phyloP scores from a whole-genome alignment of 2,113 vertebrate genomes.

The Hemicordylus capensis region DNA sequence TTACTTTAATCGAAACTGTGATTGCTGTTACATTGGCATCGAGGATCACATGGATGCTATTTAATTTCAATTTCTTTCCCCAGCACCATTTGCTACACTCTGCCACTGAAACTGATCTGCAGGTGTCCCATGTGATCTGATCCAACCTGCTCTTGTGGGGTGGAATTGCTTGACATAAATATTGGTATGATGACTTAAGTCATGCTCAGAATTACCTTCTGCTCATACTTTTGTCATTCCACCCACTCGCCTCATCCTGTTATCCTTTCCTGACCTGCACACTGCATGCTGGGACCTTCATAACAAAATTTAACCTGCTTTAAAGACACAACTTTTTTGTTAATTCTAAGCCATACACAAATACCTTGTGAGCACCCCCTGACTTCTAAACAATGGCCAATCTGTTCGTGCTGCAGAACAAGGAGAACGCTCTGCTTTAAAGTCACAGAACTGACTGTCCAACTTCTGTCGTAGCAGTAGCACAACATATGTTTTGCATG shows the following conservation, averaged over 20 bases:
- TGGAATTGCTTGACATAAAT: not conserved
- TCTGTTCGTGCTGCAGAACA: no score
- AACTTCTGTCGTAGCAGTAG: no score
- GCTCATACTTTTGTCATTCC: constrained; percentile 6
- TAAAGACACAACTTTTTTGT: not conserved
- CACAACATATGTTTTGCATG: no score
- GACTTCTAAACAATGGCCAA: no score
- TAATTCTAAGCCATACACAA: not conserved
- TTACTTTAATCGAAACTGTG: not conserved
- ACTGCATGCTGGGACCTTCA: not conserved
- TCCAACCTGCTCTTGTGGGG: not conserved
- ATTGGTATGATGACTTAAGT: not conserved
- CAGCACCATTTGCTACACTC: not conserved
- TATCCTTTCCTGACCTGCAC: not conserved
- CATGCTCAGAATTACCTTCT: not conserved
- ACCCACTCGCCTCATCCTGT: not conserved
- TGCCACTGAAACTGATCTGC: not conserved
- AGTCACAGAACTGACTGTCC: no score
- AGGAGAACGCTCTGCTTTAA: no score
- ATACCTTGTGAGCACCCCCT: no score
- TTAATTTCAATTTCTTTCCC: constrained; percentile 8
- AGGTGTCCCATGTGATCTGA: not conserved
- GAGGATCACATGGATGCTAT: constrained; percentile 13
- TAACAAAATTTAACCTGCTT: not conserved
- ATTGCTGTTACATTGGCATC: not conserved